Evolutionary conservation across 2,888 invertebrate genomes (phyloP).

Genomic region (Agriopis leucophaearia): DNA sequence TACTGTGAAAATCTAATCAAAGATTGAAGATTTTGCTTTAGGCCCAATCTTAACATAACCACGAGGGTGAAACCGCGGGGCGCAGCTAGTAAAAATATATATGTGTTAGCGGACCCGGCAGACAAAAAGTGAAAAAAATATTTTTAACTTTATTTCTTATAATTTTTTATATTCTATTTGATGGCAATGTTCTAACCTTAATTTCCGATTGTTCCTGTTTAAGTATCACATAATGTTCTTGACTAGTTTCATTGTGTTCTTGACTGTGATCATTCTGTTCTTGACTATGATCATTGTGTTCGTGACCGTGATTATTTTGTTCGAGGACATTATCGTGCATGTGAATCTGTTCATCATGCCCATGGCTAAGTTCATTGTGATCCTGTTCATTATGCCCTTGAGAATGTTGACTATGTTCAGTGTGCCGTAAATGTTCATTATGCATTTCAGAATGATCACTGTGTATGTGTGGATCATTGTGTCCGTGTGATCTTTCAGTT

Average conservation of each 20-base stretch:
- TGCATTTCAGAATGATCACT: conserved; percentile 6
- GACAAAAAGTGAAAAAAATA: too few species aligned
- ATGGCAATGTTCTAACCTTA: conserved; percentile 3
- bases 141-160: too few species aligned
- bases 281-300: conserved; percentile 28
- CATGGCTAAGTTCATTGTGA: conserved; percentile 8
- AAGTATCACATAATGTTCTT: not conserved
- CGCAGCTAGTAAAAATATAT: too few species aligned
- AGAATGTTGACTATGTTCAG: conserved; percentile 14
- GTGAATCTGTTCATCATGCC: conserved; percentile 6
- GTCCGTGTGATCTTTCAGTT: conserved; percentile 22
- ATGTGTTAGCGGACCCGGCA: too few species aligned
- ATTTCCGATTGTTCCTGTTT: conserved; percentile 11
- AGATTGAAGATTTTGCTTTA: too few species aligned
- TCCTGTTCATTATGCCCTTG: conserved; percentile 25
- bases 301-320: conserved; percentile 25
- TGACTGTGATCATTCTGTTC: conserved; percentile 16
- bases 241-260: conserved; percentile 23
- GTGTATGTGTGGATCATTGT: conserved; percentile 20
- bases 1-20: too few species aligned
- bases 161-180: too few species aligned
- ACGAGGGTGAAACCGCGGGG: too few species aligned
- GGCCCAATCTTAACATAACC: too few species aligned
- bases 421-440: conserved; percentile 31
- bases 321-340: conserved; percentile 17